Conservation (phyloP, 2,888 invertebrate genomes). For the Chaetogeoica ovagalla region DNA sequence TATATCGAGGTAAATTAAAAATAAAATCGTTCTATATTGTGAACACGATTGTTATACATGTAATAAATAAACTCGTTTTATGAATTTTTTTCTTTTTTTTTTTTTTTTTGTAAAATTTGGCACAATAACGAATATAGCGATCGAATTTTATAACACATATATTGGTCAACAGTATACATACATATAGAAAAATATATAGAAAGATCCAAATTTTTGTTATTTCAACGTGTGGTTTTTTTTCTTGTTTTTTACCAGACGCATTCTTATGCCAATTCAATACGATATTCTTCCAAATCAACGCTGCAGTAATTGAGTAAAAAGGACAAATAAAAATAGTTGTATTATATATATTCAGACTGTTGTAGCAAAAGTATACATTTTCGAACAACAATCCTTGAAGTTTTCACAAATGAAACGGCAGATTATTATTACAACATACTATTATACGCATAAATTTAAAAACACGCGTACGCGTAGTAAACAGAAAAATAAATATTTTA, state of each 20-base stretch:
- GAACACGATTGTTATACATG: too few relatives aligned
- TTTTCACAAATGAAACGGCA: slow-evolving; percentile 22
- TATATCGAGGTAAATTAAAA: too few relatives aligned
- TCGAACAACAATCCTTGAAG: slow-evolving; percentile 22
- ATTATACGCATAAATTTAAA: background rate
- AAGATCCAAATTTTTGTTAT: slow-evolving; percentile 3
- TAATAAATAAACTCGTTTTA: background rate
- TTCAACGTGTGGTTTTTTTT: slow-evolving; percentile 19
- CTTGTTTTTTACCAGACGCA: background rate
- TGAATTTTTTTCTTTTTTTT: too few relatives aligned
- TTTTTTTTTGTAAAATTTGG: slow-evolving; percentile 21
- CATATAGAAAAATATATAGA: background rate
- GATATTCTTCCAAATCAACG: background rate
- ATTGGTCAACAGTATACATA: slow-evolving; percentile 7
- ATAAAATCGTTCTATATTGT: too few relatives aligned
- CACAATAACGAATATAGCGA: slow-evolving; percentile 3
- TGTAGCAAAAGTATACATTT: background rate
- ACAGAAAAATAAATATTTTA: background rate
- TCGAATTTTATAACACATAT: slow-evolving; percentile 23
- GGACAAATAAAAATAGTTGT: slow-evolving; percentile 31
- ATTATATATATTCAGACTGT: background rate
- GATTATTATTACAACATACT: background rate
- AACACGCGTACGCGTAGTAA: background rate
- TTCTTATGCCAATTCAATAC: slow-evolving; percentile 23
- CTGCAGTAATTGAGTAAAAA: slow-evolving; percentile 19